phyloP scores from a whole-genome alignment of 2,113 vertebrate species.

The Balaeniceps rex region DNA sequence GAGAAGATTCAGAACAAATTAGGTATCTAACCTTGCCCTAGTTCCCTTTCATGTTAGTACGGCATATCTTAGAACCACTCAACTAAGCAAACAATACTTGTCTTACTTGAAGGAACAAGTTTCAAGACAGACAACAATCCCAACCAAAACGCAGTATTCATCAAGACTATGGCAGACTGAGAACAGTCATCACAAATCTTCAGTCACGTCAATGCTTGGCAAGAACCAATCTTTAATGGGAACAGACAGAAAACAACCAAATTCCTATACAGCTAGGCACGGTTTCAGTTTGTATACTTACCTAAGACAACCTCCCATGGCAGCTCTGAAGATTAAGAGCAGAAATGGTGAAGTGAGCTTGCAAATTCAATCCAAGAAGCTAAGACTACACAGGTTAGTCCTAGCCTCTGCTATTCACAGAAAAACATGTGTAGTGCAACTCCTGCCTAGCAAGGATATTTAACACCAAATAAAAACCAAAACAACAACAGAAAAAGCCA shows the following conservation, averaged over 20 bases:
- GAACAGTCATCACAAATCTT: not conserved
- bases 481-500: not conserved
- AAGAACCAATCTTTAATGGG: not conserved
- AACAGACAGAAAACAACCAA: not conserved
- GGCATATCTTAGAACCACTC: not conserved
- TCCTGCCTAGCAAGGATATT: not conserved
- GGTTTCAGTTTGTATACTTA: not conserved
- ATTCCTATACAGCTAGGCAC: not conserved
- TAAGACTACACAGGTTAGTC: not conserved
- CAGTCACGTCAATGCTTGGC: not conserved
- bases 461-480: not conserved
- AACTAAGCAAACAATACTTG: not conserved
- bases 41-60: not conserved
- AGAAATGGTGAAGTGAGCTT: conserved; percentile 34
- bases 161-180: not conserved
- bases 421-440: not conserved
- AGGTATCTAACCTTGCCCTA: not conserved
- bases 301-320: conserved; percentile 24
- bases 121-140: not conserved
- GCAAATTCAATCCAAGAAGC: not conserved
- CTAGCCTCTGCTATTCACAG: not conserved
- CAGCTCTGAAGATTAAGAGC: conserved; percentile 60
- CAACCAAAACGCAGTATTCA: not conserved
- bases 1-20: not conserved
- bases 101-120: not conserved